Percentiles rank a stretch among this genome's conserved stretches.
Evolutionary conservation across 2,113 vertebrate genomes (phyloP).

Genomic region (Physeter macrocephalus): DNA sequence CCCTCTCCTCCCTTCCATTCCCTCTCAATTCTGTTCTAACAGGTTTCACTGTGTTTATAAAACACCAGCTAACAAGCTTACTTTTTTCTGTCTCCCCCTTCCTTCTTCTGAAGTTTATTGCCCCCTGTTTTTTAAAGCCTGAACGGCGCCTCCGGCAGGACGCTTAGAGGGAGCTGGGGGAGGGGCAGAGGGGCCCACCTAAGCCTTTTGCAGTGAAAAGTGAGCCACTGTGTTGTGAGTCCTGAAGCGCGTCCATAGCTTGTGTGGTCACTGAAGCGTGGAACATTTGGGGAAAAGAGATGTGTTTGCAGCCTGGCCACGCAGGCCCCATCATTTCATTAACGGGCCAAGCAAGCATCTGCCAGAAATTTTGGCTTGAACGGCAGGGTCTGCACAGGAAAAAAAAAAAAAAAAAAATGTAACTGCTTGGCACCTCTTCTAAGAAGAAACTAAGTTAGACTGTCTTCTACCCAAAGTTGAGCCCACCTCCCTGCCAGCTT

Average conservation of each 20-base stretch:
- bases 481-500: background rate
- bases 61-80: constrained; percentile 73
- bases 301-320: constrained; percentile 41
- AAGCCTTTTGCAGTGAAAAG: constrained; percentile 59
- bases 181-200: constrained; percentile 31
- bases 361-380: constrained; percentile 47
- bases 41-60: constrained; percentile 75
- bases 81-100: constrained; percentile 45
- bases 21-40: background rate
- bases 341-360: constrained; percentile 45
- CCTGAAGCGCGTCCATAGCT: constrained; percentile 58
- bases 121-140: constrained; percentile 69
- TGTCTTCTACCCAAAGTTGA: background rate
- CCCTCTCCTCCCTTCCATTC: background rate
- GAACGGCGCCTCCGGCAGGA: background rate
- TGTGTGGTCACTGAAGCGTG: constrained; percentile 64
- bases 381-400: constrained; percentile 27
- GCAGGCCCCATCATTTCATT: constrained; percentile 57
- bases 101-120: constrained; percentile 72
- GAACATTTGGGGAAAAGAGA: constrained; percentile 22
- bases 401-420: constrained; percentile 24
- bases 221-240: constrained; percentile 61
- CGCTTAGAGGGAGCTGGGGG: background rate
- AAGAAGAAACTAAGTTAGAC: background rate
- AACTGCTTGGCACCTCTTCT: constrained; percentile 33